Evolutionary conservation across 2,888 invertebrate genomes (phyloP).

Genomic region (Yponomeuta sedellus): DNA sequence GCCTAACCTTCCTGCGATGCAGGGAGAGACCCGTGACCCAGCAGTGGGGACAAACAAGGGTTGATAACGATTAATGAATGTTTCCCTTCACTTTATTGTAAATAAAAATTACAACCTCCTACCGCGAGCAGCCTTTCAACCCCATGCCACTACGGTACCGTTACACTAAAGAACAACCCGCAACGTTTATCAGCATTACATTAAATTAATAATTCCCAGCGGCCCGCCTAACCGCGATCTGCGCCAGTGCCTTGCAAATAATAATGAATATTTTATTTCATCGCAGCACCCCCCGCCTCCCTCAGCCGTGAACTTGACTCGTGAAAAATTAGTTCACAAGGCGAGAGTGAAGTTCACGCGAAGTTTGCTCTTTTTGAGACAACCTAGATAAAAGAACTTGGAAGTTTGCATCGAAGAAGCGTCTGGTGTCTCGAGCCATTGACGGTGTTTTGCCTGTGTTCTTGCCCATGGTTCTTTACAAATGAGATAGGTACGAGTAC

Average conservation of each 20-base stretch:
- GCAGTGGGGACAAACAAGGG: too few relatives aligned
- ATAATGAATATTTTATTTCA: conserved; percentile 77
- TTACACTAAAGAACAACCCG: not conserved
- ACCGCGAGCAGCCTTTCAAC: too few relatives aligned
- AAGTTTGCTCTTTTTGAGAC: conserved; percentile 72
- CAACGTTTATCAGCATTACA: not conserved
- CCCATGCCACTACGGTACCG: not conserved
- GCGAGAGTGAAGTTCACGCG: conserved; percentile 73
- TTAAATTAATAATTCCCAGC: not conserved
- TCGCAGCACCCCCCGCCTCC: conserved; percentile 48
- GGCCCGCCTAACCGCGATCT: not conserved
- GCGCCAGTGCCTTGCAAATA: conserved; percentile 34
- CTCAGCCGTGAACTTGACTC: conserved; percentile 73
- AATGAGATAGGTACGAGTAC: too few relatives aligned
- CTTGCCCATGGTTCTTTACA: too few relatives aligned
- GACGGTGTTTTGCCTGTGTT: too few relatives aligned
- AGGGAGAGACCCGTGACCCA: too few relatives aligned
- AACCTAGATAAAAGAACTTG: conserved; percentile 70
- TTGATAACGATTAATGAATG: too few relatives aligned
- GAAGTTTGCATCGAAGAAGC: conserved; percentile 20
- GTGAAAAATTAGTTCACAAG: conserved; percentile 76
- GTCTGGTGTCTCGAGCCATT: not conserved
- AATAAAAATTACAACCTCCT: too few relatives aligned
- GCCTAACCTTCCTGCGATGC: too few relatives aligned
- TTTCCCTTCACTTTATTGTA: too few relatives aligned